phyloP scores from a whole-genome alignment of 1,140 invertebrate genomes.

The Babylonia areolata region DNA sequence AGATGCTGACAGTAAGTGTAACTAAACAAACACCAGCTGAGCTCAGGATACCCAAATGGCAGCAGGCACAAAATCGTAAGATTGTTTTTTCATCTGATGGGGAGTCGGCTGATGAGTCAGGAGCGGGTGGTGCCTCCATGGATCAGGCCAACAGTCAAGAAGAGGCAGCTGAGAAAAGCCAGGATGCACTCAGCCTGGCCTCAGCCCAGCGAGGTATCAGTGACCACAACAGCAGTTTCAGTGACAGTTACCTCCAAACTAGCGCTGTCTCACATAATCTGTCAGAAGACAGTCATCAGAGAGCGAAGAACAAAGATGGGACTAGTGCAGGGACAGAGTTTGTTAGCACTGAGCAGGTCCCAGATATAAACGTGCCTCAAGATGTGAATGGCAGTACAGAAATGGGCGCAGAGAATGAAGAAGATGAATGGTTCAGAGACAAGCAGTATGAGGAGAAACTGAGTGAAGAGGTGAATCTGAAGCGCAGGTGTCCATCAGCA shows the following conservation, averaged over 20 bases:
- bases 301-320: not conserved
- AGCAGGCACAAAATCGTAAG: slow-evolving; percentile 25
- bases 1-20: not conserved
- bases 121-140: not conserved
- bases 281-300: not conserved
- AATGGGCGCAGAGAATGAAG: not conserved
- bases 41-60: slow-evolving; percentile 15
- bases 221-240: not conserved
- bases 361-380: not conserved
- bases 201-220: not conserved
- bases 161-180: not conserved
- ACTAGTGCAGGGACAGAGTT: not conserved
- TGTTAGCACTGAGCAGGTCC: not conserved
- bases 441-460: not conserved
- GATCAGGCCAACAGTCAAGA: not conserved
- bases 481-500: not conserved
- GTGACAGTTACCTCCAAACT: not conserved
- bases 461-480: not conserved
- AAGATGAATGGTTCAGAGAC: not conserved
- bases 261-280: not conserved
- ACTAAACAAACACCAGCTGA: not conserved
- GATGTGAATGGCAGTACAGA: not conserved
- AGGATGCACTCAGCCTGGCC: not conserved
- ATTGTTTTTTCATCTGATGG: slow-evolving; percentile 24
- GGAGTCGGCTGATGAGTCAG: not conserved